phyloP scores from a whole-genome alignment of 2,797 vertebrate genomes.

The Lutra lutra region DNA sequence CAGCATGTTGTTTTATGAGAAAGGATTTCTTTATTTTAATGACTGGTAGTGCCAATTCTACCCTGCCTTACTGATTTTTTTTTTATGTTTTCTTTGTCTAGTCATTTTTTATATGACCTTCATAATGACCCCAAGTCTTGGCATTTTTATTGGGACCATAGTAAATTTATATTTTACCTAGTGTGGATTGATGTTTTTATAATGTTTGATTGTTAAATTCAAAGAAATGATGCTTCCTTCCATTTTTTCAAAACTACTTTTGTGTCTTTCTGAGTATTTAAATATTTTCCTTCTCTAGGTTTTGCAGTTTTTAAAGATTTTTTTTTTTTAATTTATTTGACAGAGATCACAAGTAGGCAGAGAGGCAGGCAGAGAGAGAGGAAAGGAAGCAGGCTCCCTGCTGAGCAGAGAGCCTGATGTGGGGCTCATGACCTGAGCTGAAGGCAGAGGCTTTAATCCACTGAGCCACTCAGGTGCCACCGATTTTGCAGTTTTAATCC shows the following conservation, averaged over 20 bases:
- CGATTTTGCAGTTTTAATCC: background rate
- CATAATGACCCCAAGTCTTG: no score
- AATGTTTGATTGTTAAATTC: background rate
- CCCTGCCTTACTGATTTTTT: background rate
- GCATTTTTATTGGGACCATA: background rate
- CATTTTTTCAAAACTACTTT: background rate
- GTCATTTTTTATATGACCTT: background rate
- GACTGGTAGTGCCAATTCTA: no score
- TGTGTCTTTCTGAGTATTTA: background rate
- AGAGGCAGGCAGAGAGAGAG: no score
- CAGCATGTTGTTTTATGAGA: background rate
- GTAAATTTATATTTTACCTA: background rate
- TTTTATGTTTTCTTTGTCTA: background rate
- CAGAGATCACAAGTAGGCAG: no score
- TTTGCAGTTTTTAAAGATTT: background rate
- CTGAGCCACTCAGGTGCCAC: no score
- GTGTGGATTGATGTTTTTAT: background rate
- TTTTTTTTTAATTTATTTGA: background rate
- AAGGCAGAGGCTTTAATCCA: no score
- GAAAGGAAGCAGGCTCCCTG: no score
- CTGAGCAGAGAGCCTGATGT: no score
- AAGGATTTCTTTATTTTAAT: background rate
- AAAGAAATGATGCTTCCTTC: background rate
- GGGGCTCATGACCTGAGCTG: no score
- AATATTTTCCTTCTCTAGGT: background rate